Base-by-base conservation (phyloP, 2,113 vertebrate genomes). In the Prochilodus magdalenae region DNA sequence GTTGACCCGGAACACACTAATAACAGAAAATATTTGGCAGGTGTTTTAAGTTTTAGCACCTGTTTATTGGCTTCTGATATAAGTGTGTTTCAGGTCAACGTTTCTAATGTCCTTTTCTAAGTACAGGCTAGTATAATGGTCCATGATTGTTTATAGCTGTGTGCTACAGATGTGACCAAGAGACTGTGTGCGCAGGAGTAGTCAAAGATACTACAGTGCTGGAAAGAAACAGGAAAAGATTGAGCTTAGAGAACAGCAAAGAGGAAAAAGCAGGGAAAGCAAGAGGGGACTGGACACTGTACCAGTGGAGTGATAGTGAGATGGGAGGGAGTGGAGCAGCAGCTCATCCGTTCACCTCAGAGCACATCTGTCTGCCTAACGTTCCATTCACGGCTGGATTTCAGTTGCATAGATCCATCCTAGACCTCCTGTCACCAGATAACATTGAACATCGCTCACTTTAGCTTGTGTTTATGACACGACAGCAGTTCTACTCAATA, bases 291-390 rank as follows among this genome's bases (percentile, higher is more conserved):
- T 57, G 20, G n/a, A 57, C 55, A 67, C 49, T 36, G 40, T 51
- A 18, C 22, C 22, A 47, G 70, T 26, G 44, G 59, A 30, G 67
- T 10, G 24, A 60, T 26, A 80, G 69, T 4, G 71, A 73, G 27
- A 69, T 53, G 73, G 51, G 44, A 36, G 79, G 49, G 74, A 75
- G 72, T 81, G 67, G 73, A 82, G 73, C 44, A 84, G 76, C 82
- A 83, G 85, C 49, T 86, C 84, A 87, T 86, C 73, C 33, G 70
- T 77, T 86, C 82, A 85, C 85, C 49, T 77, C 70, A 70, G 83
- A 65, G 78, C 79, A 85, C 75, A 81, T 88, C 65, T 81, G 82
- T 86, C 86, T 86, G 84, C 81, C 76, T 75, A 76, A 87, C 73
- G 69, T 77, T 74, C 69, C 82, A 79, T 85, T 84, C 83, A 84